Conservation (phyloP, 2,797 vertebrate genomes). For the Pangasius krempfi region DNA sequence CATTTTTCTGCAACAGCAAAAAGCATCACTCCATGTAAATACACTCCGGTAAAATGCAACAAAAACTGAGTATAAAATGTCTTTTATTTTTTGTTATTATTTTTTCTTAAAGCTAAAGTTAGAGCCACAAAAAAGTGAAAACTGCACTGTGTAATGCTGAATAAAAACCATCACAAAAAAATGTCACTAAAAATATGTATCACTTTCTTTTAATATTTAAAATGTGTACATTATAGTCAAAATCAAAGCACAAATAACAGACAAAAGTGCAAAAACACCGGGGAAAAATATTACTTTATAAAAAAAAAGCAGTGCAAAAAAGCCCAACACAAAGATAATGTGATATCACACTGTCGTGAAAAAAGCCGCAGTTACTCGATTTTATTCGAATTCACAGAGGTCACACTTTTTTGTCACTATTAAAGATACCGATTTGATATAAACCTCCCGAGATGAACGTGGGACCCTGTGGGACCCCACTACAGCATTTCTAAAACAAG, state of each 20-base stretch:
- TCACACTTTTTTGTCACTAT: not conserved
- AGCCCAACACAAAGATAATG: not conserved
- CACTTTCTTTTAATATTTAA: not conserved
- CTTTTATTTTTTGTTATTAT: too few species aligned
- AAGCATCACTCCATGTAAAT: too few species aligned
- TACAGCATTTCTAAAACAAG: not conserved
- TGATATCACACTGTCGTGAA: not conserved
- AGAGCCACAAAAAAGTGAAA: too few species aligned
- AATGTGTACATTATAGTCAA: not conserved
- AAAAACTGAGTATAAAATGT: not conserved
- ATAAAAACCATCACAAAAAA: not conserved
- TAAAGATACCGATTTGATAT: not conserved
- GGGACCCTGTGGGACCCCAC: not conserved
- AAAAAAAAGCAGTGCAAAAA: not conserved
- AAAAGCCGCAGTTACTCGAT: not conserved
- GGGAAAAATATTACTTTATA: too few species aligned
- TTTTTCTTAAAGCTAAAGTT: too few species aligned
- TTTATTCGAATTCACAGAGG: not conserved
- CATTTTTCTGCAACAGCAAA: too few species aligned
- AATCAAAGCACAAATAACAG: too few species aligned
- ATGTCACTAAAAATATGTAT: not conserved
- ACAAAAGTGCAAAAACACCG: too few species aligned
- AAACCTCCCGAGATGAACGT: not conserved
- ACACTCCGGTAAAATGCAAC: too few species aligned
- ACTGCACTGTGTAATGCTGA: not conserved